A percentile compares a stretch with the other conserved stretches of the same genome.
Evolutionary conservation across 2,888 invertebrate species (phyloP).

Genomic region (Acanthosepion lycidas): DNA sequence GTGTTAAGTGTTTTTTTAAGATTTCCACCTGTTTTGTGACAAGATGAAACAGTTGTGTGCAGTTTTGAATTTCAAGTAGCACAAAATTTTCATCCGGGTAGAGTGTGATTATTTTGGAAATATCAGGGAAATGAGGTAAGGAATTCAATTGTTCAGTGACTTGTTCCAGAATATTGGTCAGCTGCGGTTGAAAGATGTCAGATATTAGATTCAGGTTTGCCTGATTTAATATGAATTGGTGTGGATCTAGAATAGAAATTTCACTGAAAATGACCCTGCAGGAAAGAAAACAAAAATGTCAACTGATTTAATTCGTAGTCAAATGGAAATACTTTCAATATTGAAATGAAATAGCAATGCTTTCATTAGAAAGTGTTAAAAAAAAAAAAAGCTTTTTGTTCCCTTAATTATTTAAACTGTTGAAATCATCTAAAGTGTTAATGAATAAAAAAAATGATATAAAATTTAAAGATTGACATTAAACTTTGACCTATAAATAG

Average conservation of each 20-base stretch:
- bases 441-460: too few species aligned
- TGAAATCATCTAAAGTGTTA: too few species aligned
- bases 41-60: background rate
- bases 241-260: background rate
- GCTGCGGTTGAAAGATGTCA: background rate
- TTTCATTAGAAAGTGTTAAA: too few species aligned
- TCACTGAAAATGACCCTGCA: background rate
- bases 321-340: background rate
- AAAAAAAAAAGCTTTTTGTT: background rate
- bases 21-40: background rate
- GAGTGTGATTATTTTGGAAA: background rate
- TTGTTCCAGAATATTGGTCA: background rate
- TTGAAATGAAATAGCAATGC: too few species aligned
- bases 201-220: background rate
- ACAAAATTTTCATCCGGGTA: slow-evolving; percentile 39
- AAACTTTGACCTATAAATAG: too few species aligned
- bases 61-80: background rate
- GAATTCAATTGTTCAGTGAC: background rate
- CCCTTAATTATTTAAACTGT: background rate
- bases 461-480: too few species aligned
- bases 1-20: background rate
- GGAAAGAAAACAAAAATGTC: background rate
- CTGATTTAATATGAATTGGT: background rate
- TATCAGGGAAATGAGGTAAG: background rate
- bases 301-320: background rate